Percentiles rank a stretch among this genome's conserved stretches.
Evolutionary conservation across 2,797 vertebrate genomes (phyloP).

Genomic region (Thamnophis elegans): DNA sequence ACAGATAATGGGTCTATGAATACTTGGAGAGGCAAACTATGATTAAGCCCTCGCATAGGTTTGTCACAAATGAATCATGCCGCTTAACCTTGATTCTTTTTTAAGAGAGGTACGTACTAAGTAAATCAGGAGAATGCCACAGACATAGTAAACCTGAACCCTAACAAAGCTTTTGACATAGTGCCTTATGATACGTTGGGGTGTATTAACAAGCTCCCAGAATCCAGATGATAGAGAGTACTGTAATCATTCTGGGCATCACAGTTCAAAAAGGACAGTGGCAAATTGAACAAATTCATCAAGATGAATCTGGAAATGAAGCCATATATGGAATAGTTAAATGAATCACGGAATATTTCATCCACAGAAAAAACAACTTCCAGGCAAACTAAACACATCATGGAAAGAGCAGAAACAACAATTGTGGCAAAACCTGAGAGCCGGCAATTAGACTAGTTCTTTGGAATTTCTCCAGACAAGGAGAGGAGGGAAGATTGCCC

Average conservation of each 20-base stretch:
- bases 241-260: neutral
- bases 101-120: neutral
- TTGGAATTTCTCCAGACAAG: neutral
- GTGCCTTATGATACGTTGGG: neutral
- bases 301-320: neutral
- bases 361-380: neutral
- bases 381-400: neutral
- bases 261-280: neutral
- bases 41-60: neutral
- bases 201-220: neutral
- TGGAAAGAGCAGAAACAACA: neutral
- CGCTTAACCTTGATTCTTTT: neutral
- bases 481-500: neutral
- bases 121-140: neutral
- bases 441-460: neutral
- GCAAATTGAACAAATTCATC: neutral
- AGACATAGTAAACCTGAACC: neutral
- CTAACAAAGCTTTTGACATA: neutral
- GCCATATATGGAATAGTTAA: neutral
- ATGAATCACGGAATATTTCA: neutral
- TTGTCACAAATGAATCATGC: neutral
- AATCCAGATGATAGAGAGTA: neutral
- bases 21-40: neutral
- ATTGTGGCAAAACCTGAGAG: neutral
- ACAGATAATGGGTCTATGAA: neutral